Evolutionary conservation across 2,113 vertebrate genomes (phyloP).

Genomic region (Psilopogon haemacephalus): DNA sequence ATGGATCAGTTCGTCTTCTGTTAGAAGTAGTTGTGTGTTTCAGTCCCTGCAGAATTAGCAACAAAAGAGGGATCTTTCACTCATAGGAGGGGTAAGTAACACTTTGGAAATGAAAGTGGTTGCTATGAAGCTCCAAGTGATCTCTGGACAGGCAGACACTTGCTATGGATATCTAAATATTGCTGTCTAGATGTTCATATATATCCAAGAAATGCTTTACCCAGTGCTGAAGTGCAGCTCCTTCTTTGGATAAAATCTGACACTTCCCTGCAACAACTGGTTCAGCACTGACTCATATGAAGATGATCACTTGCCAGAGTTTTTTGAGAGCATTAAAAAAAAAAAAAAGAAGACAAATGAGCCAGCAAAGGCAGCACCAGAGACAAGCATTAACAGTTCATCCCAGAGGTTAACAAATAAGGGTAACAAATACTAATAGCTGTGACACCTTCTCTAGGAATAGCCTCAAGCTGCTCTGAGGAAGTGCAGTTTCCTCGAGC

Average conservation of each 20-base stretch:
- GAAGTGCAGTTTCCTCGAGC: background rate
- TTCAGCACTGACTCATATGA: conserved; percentile 49
- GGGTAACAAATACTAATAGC: conserved; percentile 9
- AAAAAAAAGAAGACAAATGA: background rate
- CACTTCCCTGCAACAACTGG: background rate
- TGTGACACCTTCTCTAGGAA: conserved; percentile 40
- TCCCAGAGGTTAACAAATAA: conserved; percentile 25
- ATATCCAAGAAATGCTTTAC: background rate
- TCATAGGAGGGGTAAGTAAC: background rate
- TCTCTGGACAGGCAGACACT: background rate
- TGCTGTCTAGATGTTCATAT: background rate
- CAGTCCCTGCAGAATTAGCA: background rate
- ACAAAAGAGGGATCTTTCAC: background rate
- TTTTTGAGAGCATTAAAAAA: background rate
- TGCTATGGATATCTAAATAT: background rate
- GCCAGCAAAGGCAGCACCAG: background rate
- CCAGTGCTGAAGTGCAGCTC: background rate
- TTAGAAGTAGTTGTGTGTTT: background rate
- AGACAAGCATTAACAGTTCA: conserved; percentile 3
- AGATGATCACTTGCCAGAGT: background rate
- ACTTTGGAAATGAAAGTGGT: background rate
- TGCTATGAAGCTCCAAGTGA: fast-evolving
- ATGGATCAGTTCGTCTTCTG: background rate
- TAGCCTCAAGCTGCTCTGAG: background rate
- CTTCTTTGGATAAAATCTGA: conserved; percentile 64